Percentiles rank a stretch among this genome's conserved stretches.
Evolutionary conservation across 1,140 invertebrate genomes (phyloP).

Genomic region (Euura lappo): DNA sequence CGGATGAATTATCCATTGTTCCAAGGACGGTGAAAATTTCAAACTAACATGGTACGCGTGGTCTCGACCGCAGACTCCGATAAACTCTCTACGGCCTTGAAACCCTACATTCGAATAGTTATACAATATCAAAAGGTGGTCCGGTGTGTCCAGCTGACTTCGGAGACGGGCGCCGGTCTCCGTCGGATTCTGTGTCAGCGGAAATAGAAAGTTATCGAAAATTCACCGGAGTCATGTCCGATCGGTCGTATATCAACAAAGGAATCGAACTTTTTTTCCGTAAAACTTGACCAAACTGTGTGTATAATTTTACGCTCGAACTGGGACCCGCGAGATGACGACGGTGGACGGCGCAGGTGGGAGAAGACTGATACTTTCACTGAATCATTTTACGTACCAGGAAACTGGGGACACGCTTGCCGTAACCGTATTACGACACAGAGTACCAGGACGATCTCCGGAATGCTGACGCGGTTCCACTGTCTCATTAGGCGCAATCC

Average conservation of each 20-base stretch:
- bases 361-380: neutral
- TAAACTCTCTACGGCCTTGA: neutral
- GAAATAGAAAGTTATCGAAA: neutral
- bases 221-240: neutral
- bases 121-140: neutral
- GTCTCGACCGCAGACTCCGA: neutral
- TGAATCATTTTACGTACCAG: neutral
- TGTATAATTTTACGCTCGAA: too few species aligned
- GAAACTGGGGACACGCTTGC: neutral
- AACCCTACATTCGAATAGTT: neutral
- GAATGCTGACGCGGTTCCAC: neutral
- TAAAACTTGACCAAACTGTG: neutral
- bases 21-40: neutral
- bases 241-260: neutral
- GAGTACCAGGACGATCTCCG: neutral
- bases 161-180: neutral
- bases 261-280: neutral
- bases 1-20: neutral
- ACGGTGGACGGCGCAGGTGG: neutral
- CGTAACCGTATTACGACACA: neutral
- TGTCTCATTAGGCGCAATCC: too few species aligned
- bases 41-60: neutral
- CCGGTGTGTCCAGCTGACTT: neutral
- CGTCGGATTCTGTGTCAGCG: neutral
- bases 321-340: neutral